Evolutionary conservation across 2,888 invertebrate genomes (phyloP), one percentile per base, ranked within the genome.

Genomic region (Enoplolaimus lenunculus): DNA sequence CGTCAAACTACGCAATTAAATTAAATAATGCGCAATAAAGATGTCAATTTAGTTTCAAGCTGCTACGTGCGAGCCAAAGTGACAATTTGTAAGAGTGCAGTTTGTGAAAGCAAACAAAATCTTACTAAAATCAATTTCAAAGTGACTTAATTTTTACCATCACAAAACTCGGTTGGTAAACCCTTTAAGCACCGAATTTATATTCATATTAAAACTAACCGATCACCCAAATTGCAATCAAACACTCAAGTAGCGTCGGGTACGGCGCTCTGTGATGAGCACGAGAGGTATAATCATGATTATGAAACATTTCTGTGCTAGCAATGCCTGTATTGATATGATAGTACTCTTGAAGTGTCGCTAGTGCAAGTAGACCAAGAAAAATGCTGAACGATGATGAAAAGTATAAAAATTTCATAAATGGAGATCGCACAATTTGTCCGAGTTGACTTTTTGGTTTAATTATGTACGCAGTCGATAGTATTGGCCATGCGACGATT

Each of bases 381-480:
- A 85, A 85, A 71, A 83, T 82, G 16, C 83, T 84, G 75, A 85
- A 85, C n/a, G 84, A 84, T 62, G 84, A 83, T 73, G 81, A 81
- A 80, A 85, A 85, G 77, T 85, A 85, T 72, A 85, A 81, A 76
- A 85, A 85, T 78, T 85, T 85, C 84, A 85, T 85, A 78, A 85
- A 85, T 0, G 85, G 85, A 59, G 83, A 83, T 7, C 85, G 80
- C 1, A 85, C 80, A 57, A 85, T 79, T 73, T 83, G 80, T 1
- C 85, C 85, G 31, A 84, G 78, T 70, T 81, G 78, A 68, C 82
- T 82, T 65, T 82, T 79, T 1, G 85, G 85, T 31, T 76, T 75
- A 60, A 78, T n/a, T 60, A 79, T 77, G 71, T 79, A 79, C 64
- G 73, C 73, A n/a, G 75, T 16, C 35, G 78, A 75, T 67, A 84